Evolutionary conservation across 2,797 vertebrate genomes (phyloP), one percentile per base, ranked within the genome.

Genomic region (Oryzias sinensis): DNA sequence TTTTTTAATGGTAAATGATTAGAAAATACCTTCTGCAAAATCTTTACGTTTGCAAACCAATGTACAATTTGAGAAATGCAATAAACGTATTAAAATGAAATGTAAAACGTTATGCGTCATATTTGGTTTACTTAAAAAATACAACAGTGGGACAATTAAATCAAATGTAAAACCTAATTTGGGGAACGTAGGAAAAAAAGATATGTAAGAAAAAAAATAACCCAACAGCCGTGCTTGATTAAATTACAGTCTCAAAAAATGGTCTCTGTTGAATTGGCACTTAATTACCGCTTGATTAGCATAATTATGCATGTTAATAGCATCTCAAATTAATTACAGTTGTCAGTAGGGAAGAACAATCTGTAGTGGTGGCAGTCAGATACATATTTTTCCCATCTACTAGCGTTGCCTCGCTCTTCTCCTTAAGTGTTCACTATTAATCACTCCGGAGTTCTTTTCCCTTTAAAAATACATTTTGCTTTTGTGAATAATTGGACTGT

Each of bases 291-390:
- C 93, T 95, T 97, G 95, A 98, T 99, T 98, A 97, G 94, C 96
- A 98, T 98, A 98, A 99, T 97, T 98, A 97, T 95, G 94, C 95
- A 97, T 97, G 94, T 95, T 98, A 97, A 98, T 96, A 94, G 94
- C 93, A 95, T 96, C 95, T 95, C 95, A 96, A 97, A 97, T 97
- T 95, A 97, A 98, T 97, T 95, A 93, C 94, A 93, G 93, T 96
- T 97, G 95, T 96, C 94, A 95, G 93, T 94, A 95, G 95, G 93
- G 95, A 95, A 93, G 94, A 94, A 95, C 94, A 95, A 96, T 97
- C 94, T 97, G 95, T 95, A 96, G 94, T 93, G 92, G 93, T 93
- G 94, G 93, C 94, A 94, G 94, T 93, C 95, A 95, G 96, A 96
- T 96, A 95, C 94, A 97, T 97, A 95, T 95, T 98, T 96, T 94